These are phyloP conservation scores for Mionectes macconnelli DNA, from an alignment of 2,113 vertebrate genomes.

Conservation along the genomic window DNA sequence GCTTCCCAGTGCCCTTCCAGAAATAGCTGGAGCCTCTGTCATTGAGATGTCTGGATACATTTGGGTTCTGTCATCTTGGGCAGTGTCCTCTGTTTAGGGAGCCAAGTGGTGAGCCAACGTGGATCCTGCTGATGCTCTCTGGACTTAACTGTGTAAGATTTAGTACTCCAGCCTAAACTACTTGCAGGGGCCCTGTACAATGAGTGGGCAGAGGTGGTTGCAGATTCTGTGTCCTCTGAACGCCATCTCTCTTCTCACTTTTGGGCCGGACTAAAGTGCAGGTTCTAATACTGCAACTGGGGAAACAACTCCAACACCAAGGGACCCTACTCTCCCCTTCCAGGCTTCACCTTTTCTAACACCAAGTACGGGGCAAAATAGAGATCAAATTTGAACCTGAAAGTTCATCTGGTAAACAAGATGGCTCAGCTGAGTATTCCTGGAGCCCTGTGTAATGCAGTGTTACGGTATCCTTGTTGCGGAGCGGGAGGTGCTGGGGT, in stretches of 20 bases:
- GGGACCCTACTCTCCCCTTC: neutral
- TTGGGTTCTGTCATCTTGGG: neutral
- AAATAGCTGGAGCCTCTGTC: neutral
- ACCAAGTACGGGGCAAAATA: neutral
- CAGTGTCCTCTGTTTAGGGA: neutral
- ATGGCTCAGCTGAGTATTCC: neutral
- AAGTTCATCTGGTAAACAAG: neutral
- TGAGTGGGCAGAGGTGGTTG: neutral
- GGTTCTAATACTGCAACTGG: neutral
- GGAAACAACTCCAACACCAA: rapidly evolving
- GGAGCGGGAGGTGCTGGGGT: neutral
- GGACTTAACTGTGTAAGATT: neutral
- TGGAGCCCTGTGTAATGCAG: neutral
- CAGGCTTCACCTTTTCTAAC: neutral
- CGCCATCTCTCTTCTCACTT: neutral
- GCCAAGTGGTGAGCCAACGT: rapidly evolving
- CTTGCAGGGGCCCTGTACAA: neutral
- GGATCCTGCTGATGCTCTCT: neutral
- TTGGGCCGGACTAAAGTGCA: too few relatives aligned
- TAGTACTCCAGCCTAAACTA: neutral
- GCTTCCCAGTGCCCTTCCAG: neutral
- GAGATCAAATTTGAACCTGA: neutral
- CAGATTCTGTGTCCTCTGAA: neutral
- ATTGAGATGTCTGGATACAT: neutral
- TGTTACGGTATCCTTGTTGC: neutral